These are phyloP conservation scores for Formicarius rufipectus DNA, from an alignment of 2,113 vertebrate species.

Conservation along the genomic window DNA sequence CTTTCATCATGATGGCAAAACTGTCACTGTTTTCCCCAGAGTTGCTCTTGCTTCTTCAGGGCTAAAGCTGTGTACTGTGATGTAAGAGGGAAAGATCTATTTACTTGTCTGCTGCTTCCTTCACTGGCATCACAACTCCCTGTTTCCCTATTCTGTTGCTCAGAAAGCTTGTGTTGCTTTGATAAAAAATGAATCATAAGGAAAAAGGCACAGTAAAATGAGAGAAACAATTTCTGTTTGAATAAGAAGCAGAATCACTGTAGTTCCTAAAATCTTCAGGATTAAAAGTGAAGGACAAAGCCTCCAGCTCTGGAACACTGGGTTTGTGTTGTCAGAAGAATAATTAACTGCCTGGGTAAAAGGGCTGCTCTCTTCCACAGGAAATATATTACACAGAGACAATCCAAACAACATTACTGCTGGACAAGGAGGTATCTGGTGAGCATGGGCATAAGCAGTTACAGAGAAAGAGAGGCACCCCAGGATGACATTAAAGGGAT, in stretches of 20 bases:
- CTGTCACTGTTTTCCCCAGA: not conserved
- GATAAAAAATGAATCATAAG: not conserved
- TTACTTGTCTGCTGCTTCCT: not conserved
- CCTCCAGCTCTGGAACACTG: not conserved
- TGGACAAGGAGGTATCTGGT: not conserved
- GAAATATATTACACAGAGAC: not conserved
- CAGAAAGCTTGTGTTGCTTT: not conserved
- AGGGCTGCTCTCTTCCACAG: not conserved
- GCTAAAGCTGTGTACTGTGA: not conserved
- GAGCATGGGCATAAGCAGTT: not conserved
- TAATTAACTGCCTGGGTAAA: not conserved
- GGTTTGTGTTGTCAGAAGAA: not conserved
- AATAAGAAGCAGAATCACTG: not conserved
- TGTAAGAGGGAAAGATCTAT: not conserved
- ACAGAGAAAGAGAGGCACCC: not conserved
- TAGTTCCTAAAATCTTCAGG: not conserved
- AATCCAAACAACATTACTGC: not conserved
- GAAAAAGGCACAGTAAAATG: not conserved
- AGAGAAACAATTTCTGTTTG: not conserved
- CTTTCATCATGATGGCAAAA: not conserved
- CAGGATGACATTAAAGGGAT: not conserved
- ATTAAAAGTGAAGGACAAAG: not conserved
- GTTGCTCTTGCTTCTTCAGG: not conserved
- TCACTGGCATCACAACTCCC: not conserved
- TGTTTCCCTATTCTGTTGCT: not conserved